These are phyloP conservation scores for Syrrhaptes paradoxus DNA, from an alignment of 2,113 vertebrate genomes.

Conservation along the genomic window DNA sequence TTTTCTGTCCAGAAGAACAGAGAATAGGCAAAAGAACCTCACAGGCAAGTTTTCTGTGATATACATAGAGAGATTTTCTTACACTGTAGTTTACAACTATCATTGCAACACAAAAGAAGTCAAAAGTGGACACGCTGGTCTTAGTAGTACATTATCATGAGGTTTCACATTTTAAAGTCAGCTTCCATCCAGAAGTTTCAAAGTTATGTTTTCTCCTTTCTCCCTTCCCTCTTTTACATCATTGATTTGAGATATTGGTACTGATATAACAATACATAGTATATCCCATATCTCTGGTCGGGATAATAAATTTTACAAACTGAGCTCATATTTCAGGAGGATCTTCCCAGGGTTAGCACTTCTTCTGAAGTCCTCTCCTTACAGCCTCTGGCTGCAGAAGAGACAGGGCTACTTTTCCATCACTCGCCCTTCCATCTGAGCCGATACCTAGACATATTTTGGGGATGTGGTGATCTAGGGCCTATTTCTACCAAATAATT, in stretches of 20 bases:
- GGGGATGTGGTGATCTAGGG: not conserved
- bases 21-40: not conserved
- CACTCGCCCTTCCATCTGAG: not conserved
- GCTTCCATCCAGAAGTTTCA: not conserved
- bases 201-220: not conserved
- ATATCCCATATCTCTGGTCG: not conserved
- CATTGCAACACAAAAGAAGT: not conserved
- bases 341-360: not conserved
- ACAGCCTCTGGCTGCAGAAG: not conserved
- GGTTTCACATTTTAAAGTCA: not conserved
- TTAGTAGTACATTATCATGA: not conserved
- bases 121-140: not conserved
- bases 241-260: rapidly evolving
- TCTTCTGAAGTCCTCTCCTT: not conserved
- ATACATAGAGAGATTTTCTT: not conserved
- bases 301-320: not conserved
- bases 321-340: not conserved
- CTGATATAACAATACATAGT: too few species aligned
- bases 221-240: not conserved
- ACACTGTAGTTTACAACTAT: not conserved
- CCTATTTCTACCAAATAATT: not conserved
- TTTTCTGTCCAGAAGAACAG: not conserved
- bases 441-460: not conserved
- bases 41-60: not conserved
- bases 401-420: not conserved